Evolutionary conservation across 2,888 invertebrate species (phyloP).

Genomic region (Drosophila testacea): DNA sequence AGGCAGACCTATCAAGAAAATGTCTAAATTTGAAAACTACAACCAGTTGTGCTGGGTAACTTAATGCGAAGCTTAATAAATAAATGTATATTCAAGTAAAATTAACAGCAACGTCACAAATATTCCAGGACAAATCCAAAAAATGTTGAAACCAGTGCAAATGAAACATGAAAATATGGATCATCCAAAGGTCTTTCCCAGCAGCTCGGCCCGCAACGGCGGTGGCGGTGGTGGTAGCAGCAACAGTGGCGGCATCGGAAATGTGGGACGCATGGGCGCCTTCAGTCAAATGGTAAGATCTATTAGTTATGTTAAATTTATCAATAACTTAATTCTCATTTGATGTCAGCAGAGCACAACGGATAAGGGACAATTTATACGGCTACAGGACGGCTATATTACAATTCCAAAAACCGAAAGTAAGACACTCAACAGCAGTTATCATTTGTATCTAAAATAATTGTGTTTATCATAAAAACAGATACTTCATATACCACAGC

Average conservation of each 20-base stretch:
- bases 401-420: slow-evolving; percentile 81
- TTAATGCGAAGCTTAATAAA: no score
- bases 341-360: slow-evolving; percentile 71
- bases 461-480: slow-evolving; percentile 36
- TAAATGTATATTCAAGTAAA: no score
- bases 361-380: slow-evolving; percentile 82
- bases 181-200: slow-evolving; percentile 57
- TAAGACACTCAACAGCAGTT: slow-evolving; percentile 56
- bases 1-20: no score
- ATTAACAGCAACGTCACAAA: background rate
- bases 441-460: slow-evolving; percentile 2
- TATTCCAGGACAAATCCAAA: slow-evolving; percentile 82
- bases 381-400: slow-evolving; percentile 81
- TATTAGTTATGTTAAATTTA: background rate
- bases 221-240: slow-evolving; percentile 48
- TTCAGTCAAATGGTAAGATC: slow-evolving; percentile 80
- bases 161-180: slow-evolving; percentile 79
- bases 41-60: no score
- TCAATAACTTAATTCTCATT: background rate
- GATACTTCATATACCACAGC: slow-evolving; percentile 81
- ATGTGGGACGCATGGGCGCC: slow-evolving; percentile 74
- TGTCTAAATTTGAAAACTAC: no score
- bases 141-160: slow-evolving; percentile 81
- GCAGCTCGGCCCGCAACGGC: slow-evolving; percentile 59
- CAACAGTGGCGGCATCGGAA: slow-evolving; percentile 60